These are phyloP conservation scores for Macrostomum lignano DNA, from an alignment of 1,140 invertebrate species.

Conservation along the genomic window DNA sequence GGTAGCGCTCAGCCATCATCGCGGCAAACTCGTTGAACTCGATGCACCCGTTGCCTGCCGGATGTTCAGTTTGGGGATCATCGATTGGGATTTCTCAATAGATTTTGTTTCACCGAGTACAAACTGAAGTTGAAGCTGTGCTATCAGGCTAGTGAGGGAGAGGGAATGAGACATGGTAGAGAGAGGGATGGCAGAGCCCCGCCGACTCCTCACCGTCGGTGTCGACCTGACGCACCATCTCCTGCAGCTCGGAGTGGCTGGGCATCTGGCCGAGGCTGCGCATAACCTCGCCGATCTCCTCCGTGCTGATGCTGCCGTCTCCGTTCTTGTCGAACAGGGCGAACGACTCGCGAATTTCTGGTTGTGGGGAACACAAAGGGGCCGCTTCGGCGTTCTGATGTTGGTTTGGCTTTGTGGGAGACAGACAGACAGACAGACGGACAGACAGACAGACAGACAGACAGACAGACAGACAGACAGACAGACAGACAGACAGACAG, in stretches of 20 bases:
- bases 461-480: too few relatives aligned
- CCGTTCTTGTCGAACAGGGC: conserved; percentile 10
- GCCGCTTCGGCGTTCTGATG: too few relatives aligned
- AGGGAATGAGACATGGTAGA: neutral
- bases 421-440: too few relatives aligned
- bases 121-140: too few relatives aligned
- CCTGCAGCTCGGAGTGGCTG: conserved; percentile 9
- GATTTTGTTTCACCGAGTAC: too few relatives aligned
- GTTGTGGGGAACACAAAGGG: neutral
- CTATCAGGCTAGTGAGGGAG: too few relatives aligned
- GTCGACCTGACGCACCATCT: conserved; percentile 9
- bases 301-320: too few relatives aligned
- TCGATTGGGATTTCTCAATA: too few relatives aligned
- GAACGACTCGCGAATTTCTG: conserved; percentile 9
- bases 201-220: conserved; percentile 5
- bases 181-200: neutral
- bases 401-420: too few relatives aligned
- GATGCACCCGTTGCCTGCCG: conserved; percentile 1
- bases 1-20: conserved; percentile 4
- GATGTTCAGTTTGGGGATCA: neutral
- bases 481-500: too few relatives aligned
- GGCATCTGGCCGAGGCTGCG: conserved; percentile 9
- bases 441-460: too few relatives aligned
- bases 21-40: conserved; percentile 5
- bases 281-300: conserved; percentile 9